These are phyloP conservation scores for Eueides isabella DNA, from an alignment of 1,140 invertebrate species.

Conservation along the genomic window DNA sequence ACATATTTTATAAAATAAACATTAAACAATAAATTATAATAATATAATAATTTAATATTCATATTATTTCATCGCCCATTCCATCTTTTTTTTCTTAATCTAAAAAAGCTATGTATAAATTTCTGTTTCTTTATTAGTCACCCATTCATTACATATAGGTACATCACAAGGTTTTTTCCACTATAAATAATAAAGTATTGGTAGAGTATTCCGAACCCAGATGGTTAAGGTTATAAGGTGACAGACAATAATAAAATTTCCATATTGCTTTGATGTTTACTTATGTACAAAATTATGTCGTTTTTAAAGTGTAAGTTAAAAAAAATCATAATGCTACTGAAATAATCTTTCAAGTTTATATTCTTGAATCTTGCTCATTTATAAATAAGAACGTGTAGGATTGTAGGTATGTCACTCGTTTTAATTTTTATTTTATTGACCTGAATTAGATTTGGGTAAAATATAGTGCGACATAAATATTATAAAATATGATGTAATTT, in stretches of 20 bases:
- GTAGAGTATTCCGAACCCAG: slow-evolving; percentile 18
- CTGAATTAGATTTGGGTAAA: background rate
- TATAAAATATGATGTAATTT: too few species aligned
- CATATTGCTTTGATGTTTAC: background rate
- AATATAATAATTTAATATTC: too few species aligned
- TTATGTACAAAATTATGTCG: too few species aligned
- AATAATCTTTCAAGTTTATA: background rate
- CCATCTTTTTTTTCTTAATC: too few species aligned
- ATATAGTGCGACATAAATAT: background rate
- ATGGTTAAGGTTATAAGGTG: slow-evolving; percentile 32
- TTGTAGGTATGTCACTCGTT: background rate
- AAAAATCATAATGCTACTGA: background rate
- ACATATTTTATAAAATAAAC: too few species aligned
- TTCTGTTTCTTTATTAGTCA: too few species aligned
- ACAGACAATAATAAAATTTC: slow-evolving; percentile 32
- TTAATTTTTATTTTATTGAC: background rate
- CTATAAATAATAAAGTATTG: background rate
- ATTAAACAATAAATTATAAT: too few species aligned
- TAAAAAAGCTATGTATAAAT: too few species aligned
- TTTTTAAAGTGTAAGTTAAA: background rate
- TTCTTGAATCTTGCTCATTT: background rate
- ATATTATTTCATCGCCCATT: too few species aligned
- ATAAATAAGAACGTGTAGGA: background rate
- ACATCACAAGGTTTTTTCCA: background rate
- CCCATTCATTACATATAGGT: too few species aligned